Conservation (phyloP, 92 coral and sea anemone species). For the Porites rus region DNA sequence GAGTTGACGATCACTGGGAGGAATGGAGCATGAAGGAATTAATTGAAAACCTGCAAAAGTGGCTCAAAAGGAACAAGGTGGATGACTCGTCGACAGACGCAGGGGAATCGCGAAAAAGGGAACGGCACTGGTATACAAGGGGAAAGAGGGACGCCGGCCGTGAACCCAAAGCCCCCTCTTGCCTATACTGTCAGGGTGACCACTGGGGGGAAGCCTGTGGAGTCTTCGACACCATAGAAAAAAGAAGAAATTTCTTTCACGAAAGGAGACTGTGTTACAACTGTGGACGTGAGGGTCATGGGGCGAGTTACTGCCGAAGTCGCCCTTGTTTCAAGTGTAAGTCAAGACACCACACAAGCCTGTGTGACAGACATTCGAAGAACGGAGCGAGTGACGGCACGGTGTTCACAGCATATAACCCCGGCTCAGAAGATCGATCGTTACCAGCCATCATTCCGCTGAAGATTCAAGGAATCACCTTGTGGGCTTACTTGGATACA, state of each 20-base stretch:
- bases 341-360: constrained; percentile 32
- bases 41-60: constrained; percentile 50
- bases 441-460: constrained; percentile 71
- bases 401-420: constrained; percentile 19
- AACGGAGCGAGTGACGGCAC: constrained; percentile 2
- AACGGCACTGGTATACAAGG: constrained; percentile 17
- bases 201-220: constrained; percentile 50
- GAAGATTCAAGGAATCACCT: constrained; percentile 37
- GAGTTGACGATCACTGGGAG: constrained; percentile 66
- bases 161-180: neutral
- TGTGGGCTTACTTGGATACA: constrained; percentile 69
- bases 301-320: neutral
- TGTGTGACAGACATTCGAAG: neutral
- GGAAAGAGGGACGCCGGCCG: constrained; percentile 4
- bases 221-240: constrained; percentile 19
- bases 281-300: constrained; percentile 19
- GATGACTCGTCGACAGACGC: constrained; percentile 19
- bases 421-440: constrained; percentile 17
- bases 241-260: constrained; percentile 10
- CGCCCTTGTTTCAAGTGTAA: constrained; percentile 20
- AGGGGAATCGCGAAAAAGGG: constrained; percentile 35
- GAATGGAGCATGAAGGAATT: constrained; percentile 62
- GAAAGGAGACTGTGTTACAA: constrained; percentile 15
- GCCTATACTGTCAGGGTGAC: constrained; percentile 32
- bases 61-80: constrained; percentile 56